Base-by-base conservation (phyloP, 2,888 invertebrate species). In the Steinernema scapterisci region DNA sequence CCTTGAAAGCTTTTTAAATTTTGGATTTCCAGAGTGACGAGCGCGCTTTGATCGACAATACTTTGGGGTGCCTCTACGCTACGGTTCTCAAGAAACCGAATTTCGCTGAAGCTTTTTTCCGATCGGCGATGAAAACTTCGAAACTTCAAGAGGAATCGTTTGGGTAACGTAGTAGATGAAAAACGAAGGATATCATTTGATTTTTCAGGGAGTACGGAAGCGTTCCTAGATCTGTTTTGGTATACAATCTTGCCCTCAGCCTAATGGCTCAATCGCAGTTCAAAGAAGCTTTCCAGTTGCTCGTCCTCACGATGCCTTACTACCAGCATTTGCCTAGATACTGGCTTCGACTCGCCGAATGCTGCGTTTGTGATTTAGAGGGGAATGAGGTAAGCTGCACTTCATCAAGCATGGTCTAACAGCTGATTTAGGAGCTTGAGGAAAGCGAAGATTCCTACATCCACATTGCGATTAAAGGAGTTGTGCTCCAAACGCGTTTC, bases 271-370 rank as follows among this genome's bases (percentile, higher is more conserved):
- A 63, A 63, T 13, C 27, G 13, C 23, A 38, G 27, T 63, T 27
- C 31, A 25, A 31, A 31, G 63, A 63, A 11, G 63, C 63, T 3
- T 63, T 63, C 63, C 23, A 31, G 27, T 16, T 63, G 27, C 27
- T 63, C 27, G 38, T 63, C 2, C 31, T 63, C 27, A 63, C 63
- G 11, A 31, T 63, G 63, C 63, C 63, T 13, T 63, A 63, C n/a
- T 63, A 31, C 19, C 63, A 63, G 13, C 63, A 63, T 16, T 13
- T 27, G 1, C 63, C 63, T 11, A 9, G 63, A 13, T 63, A 31
- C 16, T 63, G 63, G 63, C 63, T 63, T 3, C 63, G 63, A 1
- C 63, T 63, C 7, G 63, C 63, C 19, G 63, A 63, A 31, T 63
- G 63, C n/a, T 63, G 63, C 63, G 6, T 31, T 25, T 13, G 16